These are phyloP conservation scores for Trochalopteron elliotii DNA, from an alignment of 2,113 vertebrate species.

Conservation along the genomic window DNA sequence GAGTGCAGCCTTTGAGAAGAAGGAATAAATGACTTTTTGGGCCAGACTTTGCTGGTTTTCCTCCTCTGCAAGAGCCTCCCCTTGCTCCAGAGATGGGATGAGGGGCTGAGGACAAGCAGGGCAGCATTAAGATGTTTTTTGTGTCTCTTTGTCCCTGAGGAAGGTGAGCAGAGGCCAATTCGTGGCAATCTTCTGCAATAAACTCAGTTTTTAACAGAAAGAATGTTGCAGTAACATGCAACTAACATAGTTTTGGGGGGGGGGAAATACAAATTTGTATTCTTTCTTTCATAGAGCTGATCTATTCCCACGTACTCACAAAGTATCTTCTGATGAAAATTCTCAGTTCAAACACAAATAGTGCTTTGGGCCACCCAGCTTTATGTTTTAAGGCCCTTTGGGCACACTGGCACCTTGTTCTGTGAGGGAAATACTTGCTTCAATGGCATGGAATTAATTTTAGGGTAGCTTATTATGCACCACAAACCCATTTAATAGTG, in stretches of 20 bases:
- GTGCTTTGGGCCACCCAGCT: background rate
- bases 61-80: background rate
- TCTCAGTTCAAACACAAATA: background rate
- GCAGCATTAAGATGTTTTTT: background rate
- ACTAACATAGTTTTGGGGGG: background rate
- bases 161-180: background rate
- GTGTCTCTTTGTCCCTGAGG: background rate
- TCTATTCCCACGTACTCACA: background rate
- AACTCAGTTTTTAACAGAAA: background rate
- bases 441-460: conserved; percentile 20
- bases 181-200: background rate
- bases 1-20: background rate
- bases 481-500: background rate
- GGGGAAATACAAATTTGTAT: background rate
- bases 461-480: background rate
- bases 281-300: background rate
- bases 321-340: background rate
- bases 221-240: background rate
- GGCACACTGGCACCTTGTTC: background rate
- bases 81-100: background rate
- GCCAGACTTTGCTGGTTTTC: background rate
- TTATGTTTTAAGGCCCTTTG: background rate
- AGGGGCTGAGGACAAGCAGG: background rate
- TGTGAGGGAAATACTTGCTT: background rate
- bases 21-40: background rate